Evolutionary conservation across 2,113 vertebrate species (phyloP), one percentile per base, ranked within the genome.

Genomic region (Gopherus flavomarginatus): DNA sequence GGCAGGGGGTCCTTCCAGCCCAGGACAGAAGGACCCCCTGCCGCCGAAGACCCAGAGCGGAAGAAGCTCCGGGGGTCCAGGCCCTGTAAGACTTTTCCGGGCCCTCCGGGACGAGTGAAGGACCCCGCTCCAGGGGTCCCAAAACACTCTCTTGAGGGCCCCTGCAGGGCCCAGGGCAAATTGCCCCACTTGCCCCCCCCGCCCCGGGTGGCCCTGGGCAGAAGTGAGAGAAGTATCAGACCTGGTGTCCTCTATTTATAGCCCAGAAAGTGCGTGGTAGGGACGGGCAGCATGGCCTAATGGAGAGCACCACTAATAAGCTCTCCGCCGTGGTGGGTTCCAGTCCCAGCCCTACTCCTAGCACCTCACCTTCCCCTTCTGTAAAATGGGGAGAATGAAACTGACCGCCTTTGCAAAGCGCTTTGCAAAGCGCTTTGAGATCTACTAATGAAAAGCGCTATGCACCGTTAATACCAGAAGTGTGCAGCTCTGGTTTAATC

Each of bases 401-500:
- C 65, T 22, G n/a, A 10, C 65, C 9, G 4, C 35, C n/a, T 38
- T 11, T 38, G 65, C 9, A 22, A 72, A 38, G n/a, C 8, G 4
- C n/a, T 38, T 11, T 38, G 65, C 9, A 22, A 72, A 38, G n/a
- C 8, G 4, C n/a, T 21, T 21, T 72, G n/a, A 72, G 19, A n/a
- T 11, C 65, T 38, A 22, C 17, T 11, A 8, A 4, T 38, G n/a
- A 72, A 22, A 72, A 10, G 19, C 11, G n/a, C n/a, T 14, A 38
- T 4, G 4, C 9, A 16, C 3, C 8, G 65, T 69, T 38, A 38
- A 17, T 21, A 38, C 65, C 65, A 4, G 5, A 16, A n/a, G 65
- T 4, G 9, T 12, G 0, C 21, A 47, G 22, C 4, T 24, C 85
- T 2, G 4, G 78, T 81, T 44, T 26, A 56, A 13, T 2, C 9